Evolutionary conservation across 2,113 vertebrate species (phyloP).

Genomic region (Malaclemys terrapin): DNA sequence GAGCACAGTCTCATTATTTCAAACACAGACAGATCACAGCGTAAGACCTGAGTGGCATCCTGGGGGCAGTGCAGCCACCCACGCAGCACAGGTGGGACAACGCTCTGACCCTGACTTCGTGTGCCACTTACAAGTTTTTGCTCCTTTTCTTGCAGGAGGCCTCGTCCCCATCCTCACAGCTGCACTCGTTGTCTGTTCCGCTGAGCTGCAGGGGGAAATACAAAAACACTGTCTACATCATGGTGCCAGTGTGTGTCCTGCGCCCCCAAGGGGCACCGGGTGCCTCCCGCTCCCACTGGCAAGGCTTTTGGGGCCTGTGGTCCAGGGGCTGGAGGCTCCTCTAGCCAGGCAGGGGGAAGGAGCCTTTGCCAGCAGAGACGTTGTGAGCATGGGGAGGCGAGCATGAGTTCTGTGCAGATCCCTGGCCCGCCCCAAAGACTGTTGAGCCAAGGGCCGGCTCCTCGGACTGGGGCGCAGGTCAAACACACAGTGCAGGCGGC

Average conservation of each 20-base stretch:
- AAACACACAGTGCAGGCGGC: background rate
- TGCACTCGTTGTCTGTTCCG: slow-evolving; percentile 79
- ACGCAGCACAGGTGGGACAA: background rate
- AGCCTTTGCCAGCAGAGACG: background rate
- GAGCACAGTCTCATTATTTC: background rate
- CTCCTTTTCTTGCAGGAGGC: slow-evolving; percentile 88
- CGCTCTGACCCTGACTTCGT: accelerated
- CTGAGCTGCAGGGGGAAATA: slow-evolving; percentile 83
- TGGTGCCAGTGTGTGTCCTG: background rate
- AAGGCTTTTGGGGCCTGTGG: background rate
- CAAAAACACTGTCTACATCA: background rate
- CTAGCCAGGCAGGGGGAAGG: background rate
- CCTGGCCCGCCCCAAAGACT: background rate
- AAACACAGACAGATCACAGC: background rate
- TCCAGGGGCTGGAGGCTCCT: background rate
- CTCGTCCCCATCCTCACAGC: slow-evolving; percentile 82
- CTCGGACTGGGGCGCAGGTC: background rate
- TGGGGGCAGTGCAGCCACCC: background rate
- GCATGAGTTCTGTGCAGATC: background rate
- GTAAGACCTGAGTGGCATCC: background rate
- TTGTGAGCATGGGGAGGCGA: background rate
- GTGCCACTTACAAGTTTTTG: slow-evolving; percentile 92
- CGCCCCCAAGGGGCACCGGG: accelerated
- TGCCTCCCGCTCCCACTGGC: background rate
- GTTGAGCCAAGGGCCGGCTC: background rate